phyloP scores from a whole-genome alignment of 2,113 vertebrate species.

The Sylvilagus bachmani region DNA sequence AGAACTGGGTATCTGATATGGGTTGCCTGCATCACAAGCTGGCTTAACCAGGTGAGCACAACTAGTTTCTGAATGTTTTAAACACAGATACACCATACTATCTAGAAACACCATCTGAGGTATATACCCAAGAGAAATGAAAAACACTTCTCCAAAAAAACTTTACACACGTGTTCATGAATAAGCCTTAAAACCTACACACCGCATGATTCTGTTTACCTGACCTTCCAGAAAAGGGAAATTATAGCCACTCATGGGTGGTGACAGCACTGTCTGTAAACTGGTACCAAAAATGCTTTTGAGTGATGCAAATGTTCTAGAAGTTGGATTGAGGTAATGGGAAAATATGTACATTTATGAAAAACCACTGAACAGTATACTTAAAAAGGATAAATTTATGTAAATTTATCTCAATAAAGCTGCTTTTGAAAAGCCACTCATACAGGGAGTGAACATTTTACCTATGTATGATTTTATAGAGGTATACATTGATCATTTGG shows the following conservation, averaged over 20 bases:
- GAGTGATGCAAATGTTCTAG: background rate
- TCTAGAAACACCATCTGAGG: conserved; percentile 26
- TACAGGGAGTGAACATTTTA: background rate
- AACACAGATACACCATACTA: background rate
- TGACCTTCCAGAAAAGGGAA: background rate
- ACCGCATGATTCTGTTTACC: background rate
- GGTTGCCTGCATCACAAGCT: too few relatives aligned
- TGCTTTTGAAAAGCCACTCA: too few relatives aligned
- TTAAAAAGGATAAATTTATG: background rate
- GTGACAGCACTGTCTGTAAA: background rate
- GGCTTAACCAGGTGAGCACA: too few relatives aligned
- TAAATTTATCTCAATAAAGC: too few relatives aligned
- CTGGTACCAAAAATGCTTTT: background rate
- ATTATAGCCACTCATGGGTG: background rate
- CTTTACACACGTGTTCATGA: background rate
- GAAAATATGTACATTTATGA: background rate
- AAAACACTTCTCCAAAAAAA: background rate
- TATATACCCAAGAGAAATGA: conserved; percentile 15
- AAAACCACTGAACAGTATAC: background rate
- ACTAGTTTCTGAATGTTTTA: too few relatives aligned
- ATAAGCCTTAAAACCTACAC: background rate
- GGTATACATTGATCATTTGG: background rate
- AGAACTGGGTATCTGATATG: too few relatives aligned
- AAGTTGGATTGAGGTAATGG: background rate
- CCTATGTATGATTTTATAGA: background rate